Conservation (phyloP, 2,797 vertebrate genomes). For the Nothura maculosa region DNA sequence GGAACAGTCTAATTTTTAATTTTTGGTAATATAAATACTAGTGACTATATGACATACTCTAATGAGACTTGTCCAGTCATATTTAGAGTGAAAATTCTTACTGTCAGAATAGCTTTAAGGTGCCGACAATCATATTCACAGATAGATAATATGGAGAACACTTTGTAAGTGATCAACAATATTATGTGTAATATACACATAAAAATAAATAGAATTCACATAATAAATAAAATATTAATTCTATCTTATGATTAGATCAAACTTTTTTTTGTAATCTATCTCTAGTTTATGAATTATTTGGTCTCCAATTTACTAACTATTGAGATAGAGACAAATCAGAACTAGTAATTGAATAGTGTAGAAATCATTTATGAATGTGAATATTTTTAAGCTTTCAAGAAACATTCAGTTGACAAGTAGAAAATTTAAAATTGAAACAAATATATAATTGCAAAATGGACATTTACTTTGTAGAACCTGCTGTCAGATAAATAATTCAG, state of each 20-base stretch:
- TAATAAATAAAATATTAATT: background rate
- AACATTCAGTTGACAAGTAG: background rate
- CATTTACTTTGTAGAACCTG: background rate
- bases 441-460: background rate
- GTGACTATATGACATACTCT: background rate
- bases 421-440: background rate
- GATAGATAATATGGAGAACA: background rate
- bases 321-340: background rate
- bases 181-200: background rate
- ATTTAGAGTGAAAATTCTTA: background rate
- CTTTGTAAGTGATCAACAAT: background rate
- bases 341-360: background rate
- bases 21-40: background rate
- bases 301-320: background rate
- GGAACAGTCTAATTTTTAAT: background rate
- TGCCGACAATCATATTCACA: background rate
- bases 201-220: too few species aligned
- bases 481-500: background rate
- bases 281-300: background rate
- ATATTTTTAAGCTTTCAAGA: background rate
- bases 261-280: background rate
- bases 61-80: background rate
- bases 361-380: background rate
- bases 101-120: background rate
- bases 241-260: background rate